Conservation (phyloP, 2,797 vertebrate genomes). For the Helarctos malayanus region DNA sequence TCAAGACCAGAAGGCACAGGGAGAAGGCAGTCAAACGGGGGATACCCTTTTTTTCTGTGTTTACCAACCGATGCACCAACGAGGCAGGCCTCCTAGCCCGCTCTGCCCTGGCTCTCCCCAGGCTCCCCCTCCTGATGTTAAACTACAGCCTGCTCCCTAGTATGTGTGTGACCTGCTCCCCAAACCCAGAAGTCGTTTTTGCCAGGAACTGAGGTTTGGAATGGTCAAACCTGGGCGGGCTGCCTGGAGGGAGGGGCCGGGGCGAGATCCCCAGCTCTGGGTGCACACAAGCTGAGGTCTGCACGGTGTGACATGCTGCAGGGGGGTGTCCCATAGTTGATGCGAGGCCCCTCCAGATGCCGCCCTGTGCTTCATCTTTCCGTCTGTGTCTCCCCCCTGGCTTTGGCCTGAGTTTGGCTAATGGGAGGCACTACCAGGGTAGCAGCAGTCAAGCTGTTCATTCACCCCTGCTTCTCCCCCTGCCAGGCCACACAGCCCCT, state of each 20-base stretch:
- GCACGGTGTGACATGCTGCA: rapidly evolving
- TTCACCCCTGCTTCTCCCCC: neutral
- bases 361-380: neutral
- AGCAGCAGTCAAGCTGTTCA: no score
- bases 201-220: neutral
- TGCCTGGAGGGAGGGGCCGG: neutral
- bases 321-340: rapidly evolving
- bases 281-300: rapidly evolving
- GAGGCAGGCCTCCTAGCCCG: neutral
- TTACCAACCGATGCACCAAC: rapidly evolving
- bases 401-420: neutral
- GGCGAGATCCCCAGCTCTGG: no score
- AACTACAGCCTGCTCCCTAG: neutral
- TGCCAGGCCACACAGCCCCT: neutral
- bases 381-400: neutral
- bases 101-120: neutral
- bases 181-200: neutral
- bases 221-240: neutral
- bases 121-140: neutral
- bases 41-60: neutral
- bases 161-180: neutral
- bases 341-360: neutral
- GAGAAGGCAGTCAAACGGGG: neutral
- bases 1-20: neutral
- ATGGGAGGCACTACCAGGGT: rapidly evolving